Conservation (phyloP, 1,140 invertebrate genomes). For the Melitaea cinxia region DNA sequence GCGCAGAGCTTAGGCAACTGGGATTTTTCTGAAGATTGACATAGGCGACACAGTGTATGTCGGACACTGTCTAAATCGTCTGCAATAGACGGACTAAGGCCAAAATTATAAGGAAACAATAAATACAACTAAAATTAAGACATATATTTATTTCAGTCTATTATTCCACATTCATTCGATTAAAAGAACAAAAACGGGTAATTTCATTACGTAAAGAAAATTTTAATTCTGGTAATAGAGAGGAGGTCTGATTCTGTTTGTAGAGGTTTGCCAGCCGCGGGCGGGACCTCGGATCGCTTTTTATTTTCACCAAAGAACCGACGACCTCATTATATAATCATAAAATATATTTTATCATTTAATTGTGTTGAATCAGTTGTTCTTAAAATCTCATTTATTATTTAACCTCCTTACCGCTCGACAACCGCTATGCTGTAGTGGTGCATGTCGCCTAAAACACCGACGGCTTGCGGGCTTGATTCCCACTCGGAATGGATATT, state of each 20-base stretch:
- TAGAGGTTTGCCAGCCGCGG: slow-evolving; percentile 4
- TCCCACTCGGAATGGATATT: too few species aligned
- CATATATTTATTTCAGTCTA: not conserved
- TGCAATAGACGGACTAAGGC: too few species aligned
- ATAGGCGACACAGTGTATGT: too few species aligned
- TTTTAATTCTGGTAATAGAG: slow-evolving; percentile 14
- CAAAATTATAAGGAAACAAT: not conserved
- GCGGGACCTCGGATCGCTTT: not conserved
- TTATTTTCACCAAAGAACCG: slow-evolving; percentile 3
- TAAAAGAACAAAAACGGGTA: slow-evolving; percentile 8
- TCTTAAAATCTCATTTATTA: too few species aligned
- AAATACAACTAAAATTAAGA: not conserved
- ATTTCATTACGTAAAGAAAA: slow-evolving; percentile 7
- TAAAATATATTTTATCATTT: not conserved
- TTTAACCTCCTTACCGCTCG: too few species aligned
- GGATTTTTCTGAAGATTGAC: too few species aligned
- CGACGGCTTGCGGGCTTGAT: too few species aligned
- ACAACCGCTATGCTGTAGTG: too few species aligned
- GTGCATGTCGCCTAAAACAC: too few species aligned
- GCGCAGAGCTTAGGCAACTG: too few species aligned
- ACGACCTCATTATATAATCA: not conserved
- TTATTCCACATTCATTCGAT: slow-evolving; percentile 9
- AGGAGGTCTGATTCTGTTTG: slow-evolving; percentile 3
- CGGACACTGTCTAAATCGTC: too few species aligned
- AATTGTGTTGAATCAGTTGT: not conserved